These are phyloP conservation scores for Geotrupes spiniger DNA, from an alignment of 2,888 invertebrate genomes.

Conservation along the genomic window DNA sequence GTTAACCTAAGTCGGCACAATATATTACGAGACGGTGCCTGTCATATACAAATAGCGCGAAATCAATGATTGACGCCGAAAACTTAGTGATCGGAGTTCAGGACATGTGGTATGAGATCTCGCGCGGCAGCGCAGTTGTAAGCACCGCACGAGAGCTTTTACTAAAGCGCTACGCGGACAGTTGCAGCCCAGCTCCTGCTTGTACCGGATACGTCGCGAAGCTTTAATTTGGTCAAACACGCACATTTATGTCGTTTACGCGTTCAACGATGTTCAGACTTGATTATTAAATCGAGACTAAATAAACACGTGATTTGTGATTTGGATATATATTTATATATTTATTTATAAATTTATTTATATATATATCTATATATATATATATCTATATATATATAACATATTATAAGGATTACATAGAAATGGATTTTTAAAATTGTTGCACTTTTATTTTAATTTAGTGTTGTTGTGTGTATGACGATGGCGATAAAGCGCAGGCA, in stretches of 20 bases:
- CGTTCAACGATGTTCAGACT: background rate
- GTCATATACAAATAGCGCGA: conserved; percentile 43
- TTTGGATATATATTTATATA: no score
- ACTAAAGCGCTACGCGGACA: conserved; percentile 34
- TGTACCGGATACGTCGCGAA: conserved; percentile 24
- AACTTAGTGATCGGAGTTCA: conserved; percentile 33
- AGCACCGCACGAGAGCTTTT: conserved; percentile 35
- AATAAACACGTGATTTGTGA: no score
- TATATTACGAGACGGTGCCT: conserved; percentile 34
- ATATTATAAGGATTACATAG: no score
- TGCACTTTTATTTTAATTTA: conserved; percentile 7
- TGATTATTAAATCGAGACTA: no score
- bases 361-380: no score
- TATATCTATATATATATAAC: no score
- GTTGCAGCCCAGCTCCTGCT: conserved; percentile 42
- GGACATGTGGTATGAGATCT: conserved; percentile 39
- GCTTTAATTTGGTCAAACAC: conserved; percentile 10
- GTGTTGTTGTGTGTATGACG: conserved; percentile 11
- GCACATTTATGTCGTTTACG: conserved; percentile 7
- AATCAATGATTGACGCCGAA: conserved; percentile 43
- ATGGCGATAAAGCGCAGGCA: conserved; percentile 40
- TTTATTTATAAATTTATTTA: no score
- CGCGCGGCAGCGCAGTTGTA: conserved; percentile 42
- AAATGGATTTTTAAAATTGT: background rate
- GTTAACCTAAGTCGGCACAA: conserved; percentile 30